Conservation (phyloP, 2,113 vertebrate species). For the Hiodon tergisus region DNA sequence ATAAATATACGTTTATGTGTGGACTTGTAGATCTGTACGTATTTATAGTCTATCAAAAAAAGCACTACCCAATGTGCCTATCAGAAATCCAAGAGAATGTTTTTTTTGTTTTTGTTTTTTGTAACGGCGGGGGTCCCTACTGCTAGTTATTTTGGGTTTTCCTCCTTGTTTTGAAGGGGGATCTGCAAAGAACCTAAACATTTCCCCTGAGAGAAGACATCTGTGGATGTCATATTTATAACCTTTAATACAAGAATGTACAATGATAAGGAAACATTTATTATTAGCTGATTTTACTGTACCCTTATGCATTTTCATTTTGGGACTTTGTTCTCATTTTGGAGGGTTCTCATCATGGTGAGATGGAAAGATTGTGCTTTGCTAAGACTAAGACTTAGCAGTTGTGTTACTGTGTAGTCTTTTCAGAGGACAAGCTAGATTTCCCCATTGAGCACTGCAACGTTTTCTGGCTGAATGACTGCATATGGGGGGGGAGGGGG, state of each 20-base stretch:
- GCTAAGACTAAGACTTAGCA: too few species aligned
- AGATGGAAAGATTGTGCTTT: background rate
- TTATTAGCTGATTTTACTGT: background rate
- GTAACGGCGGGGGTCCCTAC: background rate
- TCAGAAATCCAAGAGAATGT: constrained; percentile 31
- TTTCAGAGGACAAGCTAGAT: background rate
- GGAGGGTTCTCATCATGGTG: background rate
- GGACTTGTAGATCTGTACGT: constrained; percentile 23
- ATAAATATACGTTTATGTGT: constrained; percentile 10
- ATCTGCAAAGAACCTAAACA: background rate
- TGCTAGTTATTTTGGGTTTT: background rate
- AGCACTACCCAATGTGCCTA: constrained; percentile 41
- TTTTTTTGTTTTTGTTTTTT: background rate
- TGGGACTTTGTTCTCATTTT: constrained; percentile 8
- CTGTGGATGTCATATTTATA: background rate
- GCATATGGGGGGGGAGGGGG: background rate
- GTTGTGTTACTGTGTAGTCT: too few species aligned
- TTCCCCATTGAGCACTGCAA: background rate
- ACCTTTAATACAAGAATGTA: constrained; percentile 11
- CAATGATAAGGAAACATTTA: constrained; percentile 3
- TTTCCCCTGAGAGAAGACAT: background rate
- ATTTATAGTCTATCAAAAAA: constrained; percentile 3
- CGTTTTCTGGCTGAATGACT: background rate
- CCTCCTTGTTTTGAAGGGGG: background rate
- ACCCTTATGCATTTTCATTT: constrained; percentile 3